phyloP scores from a whole-genome alignment of 2,113 vertebrate species.

The Cyprinodon variegatus region DNA sequence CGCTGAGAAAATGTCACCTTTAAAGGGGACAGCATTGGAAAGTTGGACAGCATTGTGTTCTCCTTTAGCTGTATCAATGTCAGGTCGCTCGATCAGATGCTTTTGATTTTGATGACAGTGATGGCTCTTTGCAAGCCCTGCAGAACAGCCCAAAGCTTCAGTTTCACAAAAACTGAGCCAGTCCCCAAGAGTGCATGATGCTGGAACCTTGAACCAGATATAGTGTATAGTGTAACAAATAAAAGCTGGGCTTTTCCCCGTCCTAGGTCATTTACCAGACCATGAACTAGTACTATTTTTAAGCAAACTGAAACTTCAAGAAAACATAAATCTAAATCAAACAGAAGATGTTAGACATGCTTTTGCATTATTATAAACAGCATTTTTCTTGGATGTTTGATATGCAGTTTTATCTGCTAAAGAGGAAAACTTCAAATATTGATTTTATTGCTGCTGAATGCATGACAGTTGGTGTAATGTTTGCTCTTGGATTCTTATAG shows the following conservation, averaged over 20 bases:
- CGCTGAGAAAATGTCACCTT: slow-evolving; percentile 3
- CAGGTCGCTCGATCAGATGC: slow-evolving; percentile 41
- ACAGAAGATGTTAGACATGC: background rate
- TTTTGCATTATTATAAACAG: background rate
- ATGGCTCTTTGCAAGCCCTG: slow-evolving; percentile 38
- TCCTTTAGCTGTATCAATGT: slow-evolving; percentile 31
- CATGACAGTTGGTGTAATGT: background rate
- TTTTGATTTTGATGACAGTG: slow-evolving; percentile 40
- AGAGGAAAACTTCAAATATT: background rate
- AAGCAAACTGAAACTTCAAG: background rate
- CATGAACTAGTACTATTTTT: background rate
- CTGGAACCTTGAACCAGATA: background rate
- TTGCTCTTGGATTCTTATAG: background rate
- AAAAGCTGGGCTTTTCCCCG: background rate
- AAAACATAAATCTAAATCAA: background rate
- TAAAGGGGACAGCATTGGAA: slow-evolving; percentile 7
- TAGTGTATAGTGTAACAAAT: background rate
- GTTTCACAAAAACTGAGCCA: slow-evolving; percentile 36
- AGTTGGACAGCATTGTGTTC: slow-evolving; percentile 17
- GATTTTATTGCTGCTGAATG: slow-evolving; percentile 3
- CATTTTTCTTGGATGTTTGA: background rate
- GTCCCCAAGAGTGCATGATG: background rate
- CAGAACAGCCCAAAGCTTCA: slow-evolving; percentile 21
- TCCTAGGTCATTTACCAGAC: background rate
- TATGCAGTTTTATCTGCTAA: background rate